phyloP scores from a whole-genome alignment of 2,797 vertebrate species.

The Varecia variegata region DNA sequence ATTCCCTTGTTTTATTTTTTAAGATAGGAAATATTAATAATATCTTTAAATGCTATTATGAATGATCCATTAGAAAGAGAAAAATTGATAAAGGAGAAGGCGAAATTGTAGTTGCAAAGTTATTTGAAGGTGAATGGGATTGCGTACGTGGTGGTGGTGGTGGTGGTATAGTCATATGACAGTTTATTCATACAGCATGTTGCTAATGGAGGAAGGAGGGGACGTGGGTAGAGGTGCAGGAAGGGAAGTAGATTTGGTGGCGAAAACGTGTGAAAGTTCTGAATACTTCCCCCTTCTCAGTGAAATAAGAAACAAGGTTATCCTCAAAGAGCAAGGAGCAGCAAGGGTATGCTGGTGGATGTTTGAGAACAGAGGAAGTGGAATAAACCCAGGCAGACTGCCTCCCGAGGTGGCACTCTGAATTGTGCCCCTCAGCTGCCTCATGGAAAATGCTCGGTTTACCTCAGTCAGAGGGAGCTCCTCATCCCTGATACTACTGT shows the following conservation, averaged over 20 bases:
- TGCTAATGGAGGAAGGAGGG: background rate
- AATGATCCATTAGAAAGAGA: background rate
- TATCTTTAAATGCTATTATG: background rate
- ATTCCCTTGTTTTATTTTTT: background rate
- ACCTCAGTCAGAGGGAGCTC: background rate
- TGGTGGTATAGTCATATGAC: background rate
- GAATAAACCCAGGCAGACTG: background rate
- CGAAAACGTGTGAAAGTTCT: background rate
- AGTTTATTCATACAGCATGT: background rate
- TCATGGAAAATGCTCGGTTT: background rate
- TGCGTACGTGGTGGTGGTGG: background rate
- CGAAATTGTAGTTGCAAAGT: background rate
- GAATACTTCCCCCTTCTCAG: background rate
- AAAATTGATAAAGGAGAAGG: background rate
- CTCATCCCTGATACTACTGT: fast-evolving
- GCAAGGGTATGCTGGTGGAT: too few species aligned
- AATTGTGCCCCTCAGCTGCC: background rate
- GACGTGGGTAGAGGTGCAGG: too few species aligned
- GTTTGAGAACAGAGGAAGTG: background rate
- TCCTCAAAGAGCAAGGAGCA: background rate
- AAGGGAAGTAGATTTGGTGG: background rate
- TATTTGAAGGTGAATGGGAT: background rate
- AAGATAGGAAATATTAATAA: background rate
- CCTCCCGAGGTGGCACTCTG: background rate
- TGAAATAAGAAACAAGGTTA: background rate